These are phyloP conservation scores for Drosophila atroscutellata DNA, from an alignment of 2,888 invertebrate genomes.

Conservation along the genomic window DNA sequence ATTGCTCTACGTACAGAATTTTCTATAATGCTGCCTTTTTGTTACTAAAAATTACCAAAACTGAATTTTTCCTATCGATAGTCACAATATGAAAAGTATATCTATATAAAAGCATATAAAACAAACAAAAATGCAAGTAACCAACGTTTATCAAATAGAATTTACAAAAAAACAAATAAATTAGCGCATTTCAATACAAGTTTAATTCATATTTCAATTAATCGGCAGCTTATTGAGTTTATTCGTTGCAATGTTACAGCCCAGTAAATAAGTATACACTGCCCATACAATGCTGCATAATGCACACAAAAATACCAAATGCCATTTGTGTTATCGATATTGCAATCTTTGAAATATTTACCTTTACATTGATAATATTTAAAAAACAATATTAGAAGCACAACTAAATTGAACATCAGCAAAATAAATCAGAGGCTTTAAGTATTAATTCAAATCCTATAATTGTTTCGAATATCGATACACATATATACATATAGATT, in stretches of 20 bases:
- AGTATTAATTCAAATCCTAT: neutral
- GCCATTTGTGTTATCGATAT: neutral
- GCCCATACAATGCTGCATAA: neutral
- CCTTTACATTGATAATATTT: neutral
- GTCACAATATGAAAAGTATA: neutral
- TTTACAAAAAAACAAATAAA: neutral
- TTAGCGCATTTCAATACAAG: neutral
- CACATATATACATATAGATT: neutral
- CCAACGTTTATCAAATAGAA: too few relatives aligned
- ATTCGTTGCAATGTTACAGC: neutral
- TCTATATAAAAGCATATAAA: neutral
- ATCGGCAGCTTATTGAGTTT: neutral
- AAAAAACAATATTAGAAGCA: neutral
- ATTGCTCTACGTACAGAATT: conserved; percentile 52
- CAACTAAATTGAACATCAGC: neutral
- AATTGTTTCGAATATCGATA: conserved; percentile 8
- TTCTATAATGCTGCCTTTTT: conserved; percentile 34
- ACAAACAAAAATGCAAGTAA: neutral
- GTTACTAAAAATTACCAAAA: conserved; percentile 38
- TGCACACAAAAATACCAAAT: conserved; percentile 6
- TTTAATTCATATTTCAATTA: neutral
- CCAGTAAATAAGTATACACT: conserved; percentile 18
- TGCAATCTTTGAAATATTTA: neutral
- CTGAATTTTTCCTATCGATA: neutral
- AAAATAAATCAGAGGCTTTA: neutral